Percentiles rank a stretch among this genome's conserved stretches.
Conservation (phyloP, 2,888 invertebrate genomes). For the Sesia bembeciformis region DNA sequence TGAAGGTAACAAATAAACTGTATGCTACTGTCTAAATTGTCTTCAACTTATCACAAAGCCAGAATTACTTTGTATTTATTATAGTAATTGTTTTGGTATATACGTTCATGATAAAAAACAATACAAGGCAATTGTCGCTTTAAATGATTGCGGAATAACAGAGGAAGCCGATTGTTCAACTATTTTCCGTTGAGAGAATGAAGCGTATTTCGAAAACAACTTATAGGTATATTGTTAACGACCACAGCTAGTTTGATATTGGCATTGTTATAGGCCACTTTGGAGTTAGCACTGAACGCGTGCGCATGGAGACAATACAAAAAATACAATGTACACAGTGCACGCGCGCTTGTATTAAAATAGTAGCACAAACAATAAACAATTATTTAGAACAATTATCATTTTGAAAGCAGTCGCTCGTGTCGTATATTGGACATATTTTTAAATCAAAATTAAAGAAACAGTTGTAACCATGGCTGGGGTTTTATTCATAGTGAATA, state of each 20-base stretch:
- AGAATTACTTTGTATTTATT: no score
- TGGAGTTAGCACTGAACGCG: not conserved
- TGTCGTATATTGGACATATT: not conserved
- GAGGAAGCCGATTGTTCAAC: conserved; percentile 34
- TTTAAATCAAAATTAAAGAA: not conserved
- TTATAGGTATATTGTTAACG: not conserved
- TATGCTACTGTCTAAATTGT: no score
- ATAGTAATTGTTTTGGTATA: no score
- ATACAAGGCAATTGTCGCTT: not conserved
- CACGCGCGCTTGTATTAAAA: no score
- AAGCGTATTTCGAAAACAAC: conserved; percentile 9
- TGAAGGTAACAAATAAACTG: no score
- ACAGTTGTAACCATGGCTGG: conserved; percentile 54
- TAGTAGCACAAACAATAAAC: no score
- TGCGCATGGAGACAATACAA: not conserved
- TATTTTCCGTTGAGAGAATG: conserved; percentile 22
- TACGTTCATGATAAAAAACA: not conserved
- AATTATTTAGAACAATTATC: not conserved
- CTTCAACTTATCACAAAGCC: no score
- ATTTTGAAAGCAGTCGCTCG: not conserved
- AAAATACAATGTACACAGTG: no score
- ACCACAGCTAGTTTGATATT: not conserved
- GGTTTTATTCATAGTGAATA: conserved; percentile 72
- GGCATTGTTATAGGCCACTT: not conserved
- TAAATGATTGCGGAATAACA: conserved; percentile 7